Conservation (phyloP, 2,888 invertebrate species). For the Polia nebulosa region DNA sequence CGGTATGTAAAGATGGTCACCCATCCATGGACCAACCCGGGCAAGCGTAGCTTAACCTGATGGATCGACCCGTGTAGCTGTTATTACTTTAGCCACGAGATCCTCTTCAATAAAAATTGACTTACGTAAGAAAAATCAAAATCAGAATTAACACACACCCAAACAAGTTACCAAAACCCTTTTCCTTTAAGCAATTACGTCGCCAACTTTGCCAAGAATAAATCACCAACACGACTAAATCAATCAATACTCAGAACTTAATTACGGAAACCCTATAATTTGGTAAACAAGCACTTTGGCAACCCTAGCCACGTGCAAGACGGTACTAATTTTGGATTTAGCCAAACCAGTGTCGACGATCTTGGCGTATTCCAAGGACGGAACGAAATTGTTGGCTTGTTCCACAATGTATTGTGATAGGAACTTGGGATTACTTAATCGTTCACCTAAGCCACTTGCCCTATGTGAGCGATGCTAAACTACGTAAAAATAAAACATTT, state of each 20-base stretch:
- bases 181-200: not conserved
- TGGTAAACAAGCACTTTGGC: slow-evolving; percentile 46
- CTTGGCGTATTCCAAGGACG: slow-evolving; percentile 73
- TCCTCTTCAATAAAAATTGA: no score
- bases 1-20: no score
- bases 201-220: not conserved
- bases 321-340: slow-evolving; percentile 70
- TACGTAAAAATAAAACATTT: no score
- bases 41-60: no score
- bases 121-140: not conserved
- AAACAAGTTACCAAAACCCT: not conserved
- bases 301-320: slow-evolving; percentile 58
- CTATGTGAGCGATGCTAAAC: slow-evolving; percentile 7
- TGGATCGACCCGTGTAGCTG: no score
- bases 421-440: no score
- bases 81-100: no score
- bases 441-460: no score
- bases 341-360: slow-evolving; percentile 70
- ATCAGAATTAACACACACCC: not conserved
- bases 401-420: slow-evolving; percentile 15
- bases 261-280: slow-evolving; percentile 42
- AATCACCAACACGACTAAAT: slow-evolving; percentile 24
- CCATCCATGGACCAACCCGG: no score
- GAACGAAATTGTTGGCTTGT: slow-evolving; percentile 38
- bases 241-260: slow-evolving; percentile 19